Conservation (phyloP, 2,888 invertebrate genomes). For the Adineta ricciae region DNA sequence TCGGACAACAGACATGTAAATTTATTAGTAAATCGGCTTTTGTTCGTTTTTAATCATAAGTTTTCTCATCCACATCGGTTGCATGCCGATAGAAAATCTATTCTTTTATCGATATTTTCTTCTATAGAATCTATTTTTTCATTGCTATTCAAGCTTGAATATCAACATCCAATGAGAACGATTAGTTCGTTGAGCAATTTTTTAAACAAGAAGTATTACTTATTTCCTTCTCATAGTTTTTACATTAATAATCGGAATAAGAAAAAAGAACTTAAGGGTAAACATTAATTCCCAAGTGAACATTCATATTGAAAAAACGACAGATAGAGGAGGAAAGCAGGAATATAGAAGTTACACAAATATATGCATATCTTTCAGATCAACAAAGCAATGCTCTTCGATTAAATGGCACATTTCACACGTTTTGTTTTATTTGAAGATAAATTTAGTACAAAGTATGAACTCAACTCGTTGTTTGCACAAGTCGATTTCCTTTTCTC, state of each 20-base stretch:
- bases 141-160: not conserved
- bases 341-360: not conserved
- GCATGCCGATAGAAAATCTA: not conserved
- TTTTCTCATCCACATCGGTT: not conserved
- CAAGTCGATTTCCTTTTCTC: too few relatives aligned
- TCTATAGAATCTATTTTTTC: not conserved
- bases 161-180: not conserved
- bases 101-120: not conserved
- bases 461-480: too few relatives aligned
- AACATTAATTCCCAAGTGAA: not conserved
- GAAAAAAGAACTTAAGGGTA: not conserved
- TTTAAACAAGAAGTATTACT: not conserved
- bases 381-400: not conserved
- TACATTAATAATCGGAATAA: not conserved
- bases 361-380: not conserved
- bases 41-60: not conserved
- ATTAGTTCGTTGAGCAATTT: not conserved
- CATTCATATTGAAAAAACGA: not conserved
- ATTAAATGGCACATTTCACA: constrained; percentile 20
- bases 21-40: not conserved
- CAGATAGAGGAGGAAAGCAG: too few relatives aligned
- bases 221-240: not conserved
- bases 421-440: constrained; percentile 13
- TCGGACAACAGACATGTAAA: not conserved
- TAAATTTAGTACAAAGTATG: not conserved